Percentiles rank a stretch among this genome's conserved stretches.
These are phyloP conservation scores for Apamea sordens DNA, from an alignment of 2,888 invertebrate genomes.

Conservation along the genomic window DNA sequence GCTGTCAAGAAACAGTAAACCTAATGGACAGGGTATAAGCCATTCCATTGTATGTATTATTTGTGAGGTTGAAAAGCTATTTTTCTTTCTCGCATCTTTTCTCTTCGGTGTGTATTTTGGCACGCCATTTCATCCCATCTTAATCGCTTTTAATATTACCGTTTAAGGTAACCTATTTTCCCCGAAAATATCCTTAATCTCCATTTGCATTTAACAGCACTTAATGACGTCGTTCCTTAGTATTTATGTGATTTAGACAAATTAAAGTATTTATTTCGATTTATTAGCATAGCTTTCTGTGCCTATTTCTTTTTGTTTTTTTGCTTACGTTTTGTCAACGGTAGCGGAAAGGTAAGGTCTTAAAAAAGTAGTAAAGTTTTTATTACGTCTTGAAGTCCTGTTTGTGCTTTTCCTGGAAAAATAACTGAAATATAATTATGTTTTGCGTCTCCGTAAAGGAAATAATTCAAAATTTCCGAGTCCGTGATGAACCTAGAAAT, in stretches of 20 bases:
- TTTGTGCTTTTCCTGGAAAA: constrained; percentile 45
- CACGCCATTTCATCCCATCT: constrained; percentile 47
- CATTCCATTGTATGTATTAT: constrained; percentile 48
- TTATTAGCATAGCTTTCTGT: constrained; percentile 21
- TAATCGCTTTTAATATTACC: constrained; percentile 68
- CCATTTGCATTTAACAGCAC: constrained; percentile 46
- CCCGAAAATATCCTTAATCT: constrained; percentile 45
- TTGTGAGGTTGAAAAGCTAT: constrained; percentile 34
- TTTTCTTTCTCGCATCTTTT: constrained; percentile 26
- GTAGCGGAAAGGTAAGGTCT: constrained; percentile 35
- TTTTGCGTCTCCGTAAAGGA: constrained; percentile 37
- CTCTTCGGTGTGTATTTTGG: constrained; percentile 26
- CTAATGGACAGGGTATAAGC: not conserved
- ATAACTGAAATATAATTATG: constrained; percentile 57
- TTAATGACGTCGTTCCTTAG: constrained; percentile 49
- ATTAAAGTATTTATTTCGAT: constrained; percentile 54
- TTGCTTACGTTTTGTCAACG: constrained; percentile 32
- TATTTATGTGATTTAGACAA: constrained; percentile 42
- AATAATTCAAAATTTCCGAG: constrained; percentile 51
- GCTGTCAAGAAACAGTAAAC: no score
- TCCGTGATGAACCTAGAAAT: constrained; percentile 36
- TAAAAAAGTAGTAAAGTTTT: constrained; percentile 60
- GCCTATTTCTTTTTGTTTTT: constrained; percentile 9
- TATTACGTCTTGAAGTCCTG: constrained; percentile 38
- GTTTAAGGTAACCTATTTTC: constrained; percentile 51